Base-by-base conservation (phyloP, 2,113 vertebrate species). In the Cebidichthys violaceus region DNA sequence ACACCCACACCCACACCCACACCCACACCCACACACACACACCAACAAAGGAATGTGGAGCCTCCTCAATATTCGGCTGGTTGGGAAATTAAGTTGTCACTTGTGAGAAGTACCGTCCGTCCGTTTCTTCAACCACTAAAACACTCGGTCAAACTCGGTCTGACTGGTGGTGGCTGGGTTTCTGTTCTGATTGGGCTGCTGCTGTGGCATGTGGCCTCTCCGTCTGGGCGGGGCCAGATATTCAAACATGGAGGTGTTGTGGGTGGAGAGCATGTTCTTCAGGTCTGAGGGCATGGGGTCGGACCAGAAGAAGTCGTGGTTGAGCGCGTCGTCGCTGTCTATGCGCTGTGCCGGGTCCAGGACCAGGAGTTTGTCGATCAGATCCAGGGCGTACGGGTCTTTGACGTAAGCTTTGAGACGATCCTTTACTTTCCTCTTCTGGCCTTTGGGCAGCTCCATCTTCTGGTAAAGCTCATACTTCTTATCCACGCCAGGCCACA, bases 261-360 rank as follows among this genome's bases (percentile, higher is more conserved):
- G 98, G 0, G 97, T 98, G 70, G 98, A 99, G 9, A 99, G 96
- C 98, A 99, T 99, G 94, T 97, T 97, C 90, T 99, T 99, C 76
- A 99, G 96, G 93, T 99, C 98, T 0, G 98, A 99, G 0, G 98
- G 98, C 98, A 99, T 99, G 37, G 98, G 98, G 91, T 99, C 98
- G 0, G 97, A 99, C 98, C 98, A 99, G 95, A 99, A 99, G 95
- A 99, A 99, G 93, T 99, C 98, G 0, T 99, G 98, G 91, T 99
- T 99, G 64, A 99, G 96, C 0, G 98, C 98, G 0, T 99, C 98
- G 0, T 99, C 98, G 0, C 98, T 99, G 94, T 99, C 98, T 0
- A 94, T 97, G 54, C 98, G 96, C 91, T 98, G 97, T 0, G 96
- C 92, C 0, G 98, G 98, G 41, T 99, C 98, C 82, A 99, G 94